Conservation (phyloP, 1,140 invertebrate species). For the Maniola jurtina region DNA sequence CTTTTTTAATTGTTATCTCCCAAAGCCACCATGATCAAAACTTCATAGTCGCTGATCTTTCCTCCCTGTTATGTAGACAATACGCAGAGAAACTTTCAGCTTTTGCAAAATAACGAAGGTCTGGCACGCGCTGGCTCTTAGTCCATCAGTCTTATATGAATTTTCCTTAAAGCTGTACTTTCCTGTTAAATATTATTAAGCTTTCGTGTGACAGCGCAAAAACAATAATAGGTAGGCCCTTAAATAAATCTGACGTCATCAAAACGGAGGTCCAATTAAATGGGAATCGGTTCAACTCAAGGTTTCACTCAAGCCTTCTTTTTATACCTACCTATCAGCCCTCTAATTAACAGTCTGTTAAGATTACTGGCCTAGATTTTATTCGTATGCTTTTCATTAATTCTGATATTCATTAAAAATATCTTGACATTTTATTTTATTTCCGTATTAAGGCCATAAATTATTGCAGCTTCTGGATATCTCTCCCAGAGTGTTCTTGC, state of each 20-base stretch:
- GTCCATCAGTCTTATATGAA: no score
- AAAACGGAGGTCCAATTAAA: neutral
- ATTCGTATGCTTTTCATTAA: neutral
- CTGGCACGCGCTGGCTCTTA: no score
- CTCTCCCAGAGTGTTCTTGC: no score
- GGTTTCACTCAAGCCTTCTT: neutral
- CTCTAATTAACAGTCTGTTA: neutral
- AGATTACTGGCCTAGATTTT: conserved; percentile 1
- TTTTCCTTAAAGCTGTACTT: neutral
- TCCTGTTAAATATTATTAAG: neutral
- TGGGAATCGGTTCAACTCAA: conserved; percentile 2
- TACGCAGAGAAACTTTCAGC: no score
- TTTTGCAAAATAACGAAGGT: no score
- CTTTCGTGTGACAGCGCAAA: neutral
- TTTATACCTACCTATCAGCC: conserved; percentile 1
- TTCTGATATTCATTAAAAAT: neutral
- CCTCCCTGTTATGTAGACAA: no score
- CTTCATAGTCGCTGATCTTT: no score
- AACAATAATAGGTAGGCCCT: neutral
- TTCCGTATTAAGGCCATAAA: no score
- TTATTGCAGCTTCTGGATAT: no score
- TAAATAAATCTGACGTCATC: neutral
- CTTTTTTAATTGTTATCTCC: no score
- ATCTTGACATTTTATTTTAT: no score
- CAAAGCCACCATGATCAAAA: no score